Conservation (phyloP, 2,113 vertebrate species). For the Mesocricetus auratus region DNA sequence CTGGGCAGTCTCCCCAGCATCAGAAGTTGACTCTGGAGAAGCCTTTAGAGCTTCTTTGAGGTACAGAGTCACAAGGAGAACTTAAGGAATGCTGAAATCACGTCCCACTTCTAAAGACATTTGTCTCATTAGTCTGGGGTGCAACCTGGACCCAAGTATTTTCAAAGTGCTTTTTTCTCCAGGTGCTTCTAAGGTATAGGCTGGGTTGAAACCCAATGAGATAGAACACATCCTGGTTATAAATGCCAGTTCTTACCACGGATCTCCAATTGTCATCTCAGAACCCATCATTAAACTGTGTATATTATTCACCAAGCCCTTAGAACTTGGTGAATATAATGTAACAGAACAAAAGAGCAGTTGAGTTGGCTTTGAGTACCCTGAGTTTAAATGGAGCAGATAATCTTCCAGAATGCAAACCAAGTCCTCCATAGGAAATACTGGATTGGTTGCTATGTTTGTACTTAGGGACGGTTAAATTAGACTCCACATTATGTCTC, state of each 20-base stretch:
- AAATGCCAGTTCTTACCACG: not conserved
- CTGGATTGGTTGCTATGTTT: not conserved
- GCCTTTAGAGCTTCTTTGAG: not conserved
- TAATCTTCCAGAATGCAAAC: not conserved
- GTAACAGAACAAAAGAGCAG: not conserved
- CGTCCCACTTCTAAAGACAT: not conserved
- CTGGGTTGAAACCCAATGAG: not conserved
- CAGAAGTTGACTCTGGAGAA: not conserved
- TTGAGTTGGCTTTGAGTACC: not conserved
- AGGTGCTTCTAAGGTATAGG: not conserved
- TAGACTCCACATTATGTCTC: not conserved
- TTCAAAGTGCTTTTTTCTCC: not conserved
- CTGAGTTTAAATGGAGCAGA: constrained; percentile 30
- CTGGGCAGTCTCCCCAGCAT: too few relatives aligned
- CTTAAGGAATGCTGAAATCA: not conserved
- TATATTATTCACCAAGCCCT: not conserved
- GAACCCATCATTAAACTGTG: not conserved
- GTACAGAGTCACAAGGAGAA: not conserved
- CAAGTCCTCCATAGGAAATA: constrained; percentile 7
- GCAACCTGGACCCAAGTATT: not conserved
- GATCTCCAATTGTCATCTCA: not conserved
- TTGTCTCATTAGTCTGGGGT: not conserved
- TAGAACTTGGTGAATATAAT: not conserved
- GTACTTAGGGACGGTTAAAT: not conserved
- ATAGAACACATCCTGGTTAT: not conserved